Base-by-base conservation (phyloP, 2,113 vertebrate species). In the Onychostoma macrolepis region DNA sequence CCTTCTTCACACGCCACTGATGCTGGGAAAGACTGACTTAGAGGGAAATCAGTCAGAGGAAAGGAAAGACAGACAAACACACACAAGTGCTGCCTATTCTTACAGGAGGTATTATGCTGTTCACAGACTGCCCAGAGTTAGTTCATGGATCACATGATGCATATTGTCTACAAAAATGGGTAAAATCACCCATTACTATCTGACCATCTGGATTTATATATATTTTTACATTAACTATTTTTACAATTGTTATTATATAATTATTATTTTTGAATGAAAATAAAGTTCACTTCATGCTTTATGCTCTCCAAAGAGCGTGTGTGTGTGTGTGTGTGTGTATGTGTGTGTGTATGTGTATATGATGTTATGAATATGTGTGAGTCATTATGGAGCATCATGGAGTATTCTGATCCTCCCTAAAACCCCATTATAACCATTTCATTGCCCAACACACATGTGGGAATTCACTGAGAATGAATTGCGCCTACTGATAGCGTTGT, bases 311-410 rank as follows among this genome's bases (percentile, higher is more conserved):
- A 58, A 85, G 43, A 76, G 77, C 21, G 74, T 72, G 81, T 74
- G 28, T 87, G 83, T 80, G n/a, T n/a, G 50, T n/a, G 79, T 63
- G 28, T 87, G 83, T 79, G n/a, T n/a, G n/a, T n/a, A n/a, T n/a
- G n/a, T n/a, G n/a, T n/a, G n/a, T n/a, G n/a, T n/a, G 50, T n/a
- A 79, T 63, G 28, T 87, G 83, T 79, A 33, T 41, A 56, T 84
- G 21, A 33, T 24, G 67, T 26, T 53, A 4, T 26, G 33, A 19
- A 28, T 33, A n/a, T 91, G 79, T 87, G 88, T 82, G 53, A 81
- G 72, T 84, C 30, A 38, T 65, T 63, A 81, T 63, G 80, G 13
- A 48, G 26, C 11, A 53, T 69, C 28, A 53, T 53, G 28, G 28
- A 33, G 0, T 9, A 71, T n/a, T 83, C 26, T 36, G 2, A 83